These are phyloP conservation scores for Tachystola acroxantha DNA, from an alignment of 2,888 invertebrate species.

Conservation along the genomic window DNA sequence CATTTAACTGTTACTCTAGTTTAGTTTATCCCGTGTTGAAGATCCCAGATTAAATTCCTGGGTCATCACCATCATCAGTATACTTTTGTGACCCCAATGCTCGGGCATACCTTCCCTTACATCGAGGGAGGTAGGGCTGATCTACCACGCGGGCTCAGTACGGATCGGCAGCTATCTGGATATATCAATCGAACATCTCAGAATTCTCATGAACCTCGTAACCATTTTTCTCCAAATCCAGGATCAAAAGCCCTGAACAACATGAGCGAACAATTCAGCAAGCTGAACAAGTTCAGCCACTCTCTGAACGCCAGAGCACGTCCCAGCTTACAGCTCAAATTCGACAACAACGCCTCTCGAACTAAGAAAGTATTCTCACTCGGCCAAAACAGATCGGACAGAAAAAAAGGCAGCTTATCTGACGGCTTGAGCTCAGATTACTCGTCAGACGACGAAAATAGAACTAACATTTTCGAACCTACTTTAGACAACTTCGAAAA, in stretches of 20 bases:
- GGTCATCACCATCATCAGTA: too few relatives aligned
- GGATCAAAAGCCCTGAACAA: constrained; percentile 92
- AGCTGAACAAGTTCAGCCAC: constrained; percentile 85
- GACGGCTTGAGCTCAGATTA: constrained; percentile 80
- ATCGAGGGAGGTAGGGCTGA: too few relatives aligned
- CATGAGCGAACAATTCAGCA: constrained; percentile 92
- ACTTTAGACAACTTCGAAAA: constrained; percentile 71
- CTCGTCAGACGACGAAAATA: constrained; percentile 72
- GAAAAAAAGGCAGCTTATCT: constrained; percentile 81
- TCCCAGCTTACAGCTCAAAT: constrained; percentile 67
- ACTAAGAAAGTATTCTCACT: constrained; percentile 74
- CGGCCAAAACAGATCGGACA: constrained; percentile 56
- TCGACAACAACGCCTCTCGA: constrained; percentile 59
- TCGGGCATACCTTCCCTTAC: too few relatives aligned
- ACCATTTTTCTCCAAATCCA: too few relatives aligned
- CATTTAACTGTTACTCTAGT: too few relatives aligned
- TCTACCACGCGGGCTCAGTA: too few relatives aligned
- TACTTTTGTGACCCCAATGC: too few relatives aligned
- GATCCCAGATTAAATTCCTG: too few relatives aligned
- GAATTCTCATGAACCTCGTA: too few relatives aligned
- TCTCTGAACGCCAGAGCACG: constrained; percentile 79
- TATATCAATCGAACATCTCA: too few relatives aligned
- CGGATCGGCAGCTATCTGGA: too few relatives aligned
- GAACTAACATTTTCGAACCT: constrained; percentile 70
- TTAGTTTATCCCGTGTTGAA: too few relatives aligned